A percentile compares a stretch with the other conserved stretches of the same genome.
Conservation (phyloP, 2,797 vertebrate species). For the Pyrrhura leucotis region DNA sequence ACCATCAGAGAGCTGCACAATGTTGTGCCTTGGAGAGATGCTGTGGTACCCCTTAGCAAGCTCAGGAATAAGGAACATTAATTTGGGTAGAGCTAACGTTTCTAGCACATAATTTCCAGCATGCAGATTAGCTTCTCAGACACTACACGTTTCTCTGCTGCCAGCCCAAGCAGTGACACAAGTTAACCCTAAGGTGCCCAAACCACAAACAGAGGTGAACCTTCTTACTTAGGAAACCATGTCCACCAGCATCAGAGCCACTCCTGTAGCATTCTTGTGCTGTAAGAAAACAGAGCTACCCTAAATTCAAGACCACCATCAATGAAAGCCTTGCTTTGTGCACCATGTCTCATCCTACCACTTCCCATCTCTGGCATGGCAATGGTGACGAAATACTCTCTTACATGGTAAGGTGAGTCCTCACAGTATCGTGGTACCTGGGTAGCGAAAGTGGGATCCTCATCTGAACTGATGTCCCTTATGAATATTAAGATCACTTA, state of each 20-base stretch:
- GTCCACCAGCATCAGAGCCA: neutral
- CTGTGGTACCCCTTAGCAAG: neutral
- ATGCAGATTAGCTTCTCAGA: neutral
- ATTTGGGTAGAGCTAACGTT: neutral
- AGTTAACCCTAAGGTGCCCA: neutral
- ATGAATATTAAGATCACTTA: neutral
- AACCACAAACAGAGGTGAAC: neutral
- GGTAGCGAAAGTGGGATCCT: neutral
- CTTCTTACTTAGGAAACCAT: neutral
- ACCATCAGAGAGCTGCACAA: neutral
- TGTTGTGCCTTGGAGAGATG: neutral
- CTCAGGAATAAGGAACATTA: neutral
- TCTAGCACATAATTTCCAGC: neutral
- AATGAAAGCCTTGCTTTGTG: neutral
- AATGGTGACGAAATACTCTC: neutral
- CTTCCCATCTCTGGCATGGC: neutral
- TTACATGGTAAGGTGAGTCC: neutral
- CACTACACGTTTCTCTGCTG: neutral
- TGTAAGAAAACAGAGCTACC: neutral
- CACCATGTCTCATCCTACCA: neutral
- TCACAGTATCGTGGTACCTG: fast-evolving
- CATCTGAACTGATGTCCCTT: neutral
- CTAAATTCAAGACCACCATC: neutral
- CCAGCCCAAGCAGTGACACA: neutral
- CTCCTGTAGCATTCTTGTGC: neutral